These are phyloP conservation scores for Wasmannia auropunctata DNA, from an alignment of 1,140 invertebrate genomes.

Conservation along the genomic window DNA sequence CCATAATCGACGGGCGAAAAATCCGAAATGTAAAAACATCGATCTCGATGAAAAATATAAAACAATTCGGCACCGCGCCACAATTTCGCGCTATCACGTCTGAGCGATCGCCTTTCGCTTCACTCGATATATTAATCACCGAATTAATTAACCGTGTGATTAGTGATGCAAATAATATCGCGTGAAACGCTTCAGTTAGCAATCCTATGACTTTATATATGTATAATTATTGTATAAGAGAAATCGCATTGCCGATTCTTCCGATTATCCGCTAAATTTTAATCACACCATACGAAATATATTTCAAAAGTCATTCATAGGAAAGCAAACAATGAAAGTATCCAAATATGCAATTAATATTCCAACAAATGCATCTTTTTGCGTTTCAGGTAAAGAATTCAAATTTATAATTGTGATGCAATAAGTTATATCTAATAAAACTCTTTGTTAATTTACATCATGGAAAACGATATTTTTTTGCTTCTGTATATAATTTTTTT, in stretches of 20 bases:
- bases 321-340: background rate
- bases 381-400: background rate
- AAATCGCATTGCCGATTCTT: background rate
- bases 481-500: background rate
- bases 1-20: background rate
- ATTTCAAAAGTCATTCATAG: background rate
- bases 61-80: constrained; percentile 6
- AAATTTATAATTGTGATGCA: background rate
- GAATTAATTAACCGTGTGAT: constrained; percentile 26
- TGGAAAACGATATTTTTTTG: background rate
- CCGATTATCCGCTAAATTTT: background rate
- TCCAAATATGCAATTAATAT: background rate
- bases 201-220: background rate
- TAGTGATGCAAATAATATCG: background rate
- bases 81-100: background rate
- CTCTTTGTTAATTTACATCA: background rate
- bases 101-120: background rate
- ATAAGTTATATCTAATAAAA: background rate
- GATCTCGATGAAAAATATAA: background rate
- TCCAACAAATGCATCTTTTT: background rate
- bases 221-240: background rate
- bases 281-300: background rate
- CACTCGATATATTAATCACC: constrained; percentile 10
- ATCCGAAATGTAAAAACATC: background rate
- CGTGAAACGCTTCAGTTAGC: background rate